phyloP scores from a whole-genome alignment of 2,113 vertebrate species.

The Crypturellus undulatus region DNA sequence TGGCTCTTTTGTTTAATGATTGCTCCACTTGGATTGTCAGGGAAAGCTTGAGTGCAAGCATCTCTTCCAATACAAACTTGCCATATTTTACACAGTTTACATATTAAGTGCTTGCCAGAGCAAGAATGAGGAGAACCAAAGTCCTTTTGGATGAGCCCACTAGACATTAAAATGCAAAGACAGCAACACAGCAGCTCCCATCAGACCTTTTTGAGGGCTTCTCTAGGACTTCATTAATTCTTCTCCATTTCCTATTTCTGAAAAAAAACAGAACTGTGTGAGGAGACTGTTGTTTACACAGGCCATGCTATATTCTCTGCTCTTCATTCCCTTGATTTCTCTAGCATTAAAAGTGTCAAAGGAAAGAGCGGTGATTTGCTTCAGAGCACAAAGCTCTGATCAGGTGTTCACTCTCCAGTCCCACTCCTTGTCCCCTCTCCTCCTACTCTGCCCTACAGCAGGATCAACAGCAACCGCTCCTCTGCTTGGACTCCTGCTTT shows the following conservation, averaged over 20 bases:
- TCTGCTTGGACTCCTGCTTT: neutral
- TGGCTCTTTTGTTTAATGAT: neutral
- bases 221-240: neutral
- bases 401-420: neutral
- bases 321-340: neutral
- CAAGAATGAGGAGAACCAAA: neutral
- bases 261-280: neutral
- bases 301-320: neutral
- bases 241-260: neutral
- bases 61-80: neutral
- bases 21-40: neutral
- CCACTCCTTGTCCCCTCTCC: neutral
- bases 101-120: neutral
- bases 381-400: neutral
- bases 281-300: neutral
- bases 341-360: neutral
- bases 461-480: neutral
- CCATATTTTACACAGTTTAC: neutral
- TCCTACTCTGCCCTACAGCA: neutral
- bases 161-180: neutral
- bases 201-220: neutral
- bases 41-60: neutral
- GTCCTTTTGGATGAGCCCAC: neutral
- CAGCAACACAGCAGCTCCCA: neutral
- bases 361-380: neutral